Evolutionary conservation across 2,888 invertebrate species (phyloP), one percentile per base, ranked within the genome.

Genomic region (Tenthredo amoena): DNA sequence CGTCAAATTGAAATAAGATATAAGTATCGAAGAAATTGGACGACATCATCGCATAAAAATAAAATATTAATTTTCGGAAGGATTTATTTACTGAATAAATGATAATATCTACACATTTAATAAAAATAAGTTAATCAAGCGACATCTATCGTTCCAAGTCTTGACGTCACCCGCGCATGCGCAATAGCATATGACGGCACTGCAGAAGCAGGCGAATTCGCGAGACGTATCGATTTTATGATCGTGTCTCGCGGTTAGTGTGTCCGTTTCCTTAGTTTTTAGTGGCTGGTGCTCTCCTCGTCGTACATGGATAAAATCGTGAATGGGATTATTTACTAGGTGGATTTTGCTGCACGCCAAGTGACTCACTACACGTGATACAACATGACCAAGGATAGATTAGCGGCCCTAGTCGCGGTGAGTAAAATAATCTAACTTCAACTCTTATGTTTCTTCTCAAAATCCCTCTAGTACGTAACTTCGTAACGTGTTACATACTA

Each of bases 361-460:
- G 90, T 91, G 91, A 91, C 90, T 85, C 82, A 62, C 85, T 21
- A 88, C 86, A 87, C 86, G 88, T 88, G 90, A 88, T 87, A 90
- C 90, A 90, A 88, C 92, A 98, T 98, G 98, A 98, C 98, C 95
- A 98, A 98, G 96, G 98, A 98, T 96, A 98, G 98, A 97, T 97
- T 98, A 96, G 98, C 98, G 95, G 98, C 98, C 95, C 96, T 98
- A 93, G 98, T 98, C 95, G 98, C 98, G 96, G 98, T 97, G 95
- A 96, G 97, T 93, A 92, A 81, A 86, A 76, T 82, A 50, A 85
- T 79, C 84, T 12, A 76, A 79, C n/a, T 40, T 21, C n/a, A n/a
- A 55, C 7, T 55, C 55, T n/a, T 18, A 55, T n/a, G 55, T 55
- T 55, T 55, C 55, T 50, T 4, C 4, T 18, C 0, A 18, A 18